Percentiles rank a stretch among this genome's conserved stretches.
Conservation (phyloP, 2,797 vertebrate genomes). For the Staurois parvus region DNA sequence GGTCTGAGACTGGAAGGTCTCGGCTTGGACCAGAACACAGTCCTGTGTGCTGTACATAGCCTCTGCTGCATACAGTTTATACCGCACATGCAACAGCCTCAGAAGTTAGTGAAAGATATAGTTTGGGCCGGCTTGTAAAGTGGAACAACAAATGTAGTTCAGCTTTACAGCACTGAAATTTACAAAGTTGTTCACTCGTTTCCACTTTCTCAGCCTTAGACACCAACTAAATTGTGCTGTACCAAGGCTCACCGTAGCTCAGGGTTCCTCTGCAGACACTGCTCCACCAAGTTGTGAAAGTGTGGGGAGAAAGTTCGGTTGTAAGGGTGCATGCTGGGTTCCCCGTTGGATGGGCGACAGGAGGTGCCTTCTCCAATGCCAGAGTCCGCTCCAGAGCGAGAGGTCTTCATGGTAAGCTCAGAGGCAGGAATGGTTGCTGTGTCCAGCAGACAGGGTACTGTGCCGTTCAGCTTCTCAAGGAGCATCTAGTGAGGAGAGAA, state of each 20-base stretch:
- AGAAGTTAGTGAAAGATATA: too few relatives aligned
- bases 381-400: constrained; percentile 85
- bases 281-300: constrained; percentile 94
- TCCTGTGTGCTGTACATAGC: too few relatives aligned
- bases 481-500: constrained; percentile 84
- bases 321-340: constrained; percentile 86
- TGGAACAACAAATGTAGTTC: too few relatives aligned
- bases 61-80: too few relatives aligned
- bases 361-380: constrained; percentile 85
- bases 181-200: too few relatives aligned
- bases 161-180: too few relatives aligned
- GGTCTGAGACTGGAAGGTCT: too few relatives aligned
- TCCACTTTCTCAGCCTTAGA: background rate
- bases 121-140: too few relatives aligned
- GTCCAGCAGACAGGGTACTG: constrained; percentile 93
- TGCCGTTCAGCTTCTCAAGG: constrained; percentile 95
- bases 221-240: background rate
- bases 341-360: constrained; percentile 85
- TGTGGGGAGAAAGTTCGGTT: constrained; percentile 91
- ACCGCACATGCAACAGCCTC: too few relatives aligned
- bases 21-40: too few relatives aligned
- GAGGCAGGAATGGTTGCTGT: constrained; percentile 95
- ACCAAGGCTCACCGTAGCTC: constrained; percentile 81
- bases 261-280: constrained; percentile 93
- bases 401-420: constrained; percentile 90